phyloP scores from a whole-genome alignment of 1,140 invertebrate species.

The Zaprionus gabonicus region DNA sequence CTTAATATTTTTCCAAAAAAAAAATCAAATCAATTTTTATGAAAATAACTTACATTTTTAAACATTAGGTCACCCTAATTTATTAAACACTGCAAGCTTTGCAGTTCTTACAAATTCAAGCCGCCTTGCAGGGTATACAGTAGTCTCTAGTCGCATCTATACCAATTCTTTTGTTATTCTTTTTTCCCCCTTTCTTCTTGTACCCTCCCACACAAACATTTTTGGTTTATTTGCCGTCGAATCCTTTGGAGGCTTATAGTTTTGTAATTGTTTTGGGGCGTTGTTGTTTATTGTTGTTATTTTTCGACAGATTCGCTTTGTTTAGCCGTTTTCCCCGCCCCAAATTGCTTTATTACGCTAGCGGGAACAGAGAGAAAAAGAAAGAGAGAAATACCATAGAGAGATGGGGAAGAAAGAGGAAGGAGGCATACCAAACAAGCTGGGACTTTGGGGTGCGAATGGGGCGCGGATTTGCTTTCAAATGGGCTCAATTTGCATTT shows the following conservation, averaged over 20 bases:
- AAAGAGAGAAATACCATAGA: too few species aligned
- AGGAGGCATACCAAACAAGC: neutral
- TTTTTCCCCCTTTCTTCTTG: neutral
- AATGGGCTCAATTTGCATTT: constrained; percentile 71
- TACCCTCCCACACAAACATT: constrained; percentile 44
- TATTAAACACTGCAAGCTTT: too few species aligned
- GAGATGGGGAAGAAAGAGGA: neutral
- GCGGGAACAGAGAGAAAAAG: neutral
- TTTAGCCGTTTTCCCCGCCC: constrained; percentile 32
- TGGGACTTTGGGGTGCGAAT: constrained; percentile 9
- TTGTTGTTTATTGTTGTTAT: constrained; percentile 58
- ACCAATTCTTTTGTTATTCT: neutral
- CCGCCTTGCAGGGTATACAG: neutral
- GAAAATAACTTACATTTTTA: too few species aligned
- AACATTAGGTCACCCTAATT: neutral
- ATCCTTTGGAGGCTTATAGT: constrained; percentile 80
- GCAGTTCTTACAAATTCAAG: too few species aligned
- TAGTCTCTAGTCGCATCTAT: neutral
- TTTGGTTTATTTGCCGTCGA: constrained; percentile 64
- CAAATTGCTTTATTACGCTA: constrained; percentile 62
- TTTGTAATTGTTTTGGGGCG: constrained; percentile 77
- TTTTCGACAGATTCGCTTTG: constrained; percentile 66
- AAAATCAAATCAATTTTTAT: too few species aligned
- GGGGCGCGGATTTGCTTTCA: constrained; percentile 34
- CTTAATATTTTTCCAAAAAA: too few species aligned